phyloP scores from a whole-genome alignment of 2,888 invertebrate species.

The Lamellibrachia satsuma region DNA sequence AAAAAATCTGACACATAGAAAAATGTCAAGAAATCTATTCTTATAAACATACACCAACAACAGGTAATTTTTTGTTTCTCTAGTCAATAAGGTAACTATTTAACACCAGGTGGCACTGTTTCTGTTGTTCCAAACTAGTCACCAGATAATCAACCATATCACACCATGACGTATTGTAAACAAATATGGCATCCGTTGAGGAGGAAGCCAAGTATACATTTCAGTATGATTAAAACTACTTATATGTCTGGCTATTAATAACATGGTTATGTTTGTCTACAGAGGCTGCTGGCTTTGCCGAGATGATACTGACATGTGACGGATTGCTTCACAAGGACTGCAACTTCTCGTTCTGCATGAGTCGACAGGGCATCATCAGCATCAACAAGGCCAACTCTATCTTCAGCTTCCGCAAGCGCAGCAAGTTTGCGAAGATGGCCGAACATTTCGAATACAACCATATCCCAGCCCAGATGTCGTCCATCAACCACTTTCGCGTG shows the following conservation, averaged over 20 bases:
- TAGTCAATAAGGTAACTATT: too few species aligned
- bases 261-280: conserved; percentile 38
- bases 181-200: too few species aligned
- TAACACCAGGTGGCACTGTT: too few species aligned
- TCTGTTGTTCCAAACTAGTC: too few species aligned
- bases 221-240: neutral
- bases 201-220: too few species aligned
- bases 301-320: conserved; percentile 60
- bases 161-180: too few species aligned
- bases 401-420: conserved; percentile 61
- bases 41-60: too few species aligned
- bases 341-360: conserved; percentile 63
- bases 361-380: conserved; percentile 63
- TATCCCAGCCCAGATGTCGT: conserved; percentile 65
- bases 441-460: conserved; percentile 67
- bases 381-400: conserved; percentile 60
- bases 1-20: too few species aligned
- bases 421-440: conserved; percentile 65
- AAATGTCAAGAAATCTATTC: too few species aligned
- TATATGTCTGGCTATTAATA: neutral
- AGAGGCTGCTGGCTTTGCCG: conserved; percentile 63
- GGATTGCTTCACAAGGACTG: conserved; percentile 63
- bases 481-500: conserved; percentile 65
- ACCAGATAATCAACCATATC: too few species aligned
- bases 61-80: too few species aligned